Evolutionary conservation across 2,888 invertebrate genomes (phyloP).

Genomic region (Stratiomys singularior): DNA sequence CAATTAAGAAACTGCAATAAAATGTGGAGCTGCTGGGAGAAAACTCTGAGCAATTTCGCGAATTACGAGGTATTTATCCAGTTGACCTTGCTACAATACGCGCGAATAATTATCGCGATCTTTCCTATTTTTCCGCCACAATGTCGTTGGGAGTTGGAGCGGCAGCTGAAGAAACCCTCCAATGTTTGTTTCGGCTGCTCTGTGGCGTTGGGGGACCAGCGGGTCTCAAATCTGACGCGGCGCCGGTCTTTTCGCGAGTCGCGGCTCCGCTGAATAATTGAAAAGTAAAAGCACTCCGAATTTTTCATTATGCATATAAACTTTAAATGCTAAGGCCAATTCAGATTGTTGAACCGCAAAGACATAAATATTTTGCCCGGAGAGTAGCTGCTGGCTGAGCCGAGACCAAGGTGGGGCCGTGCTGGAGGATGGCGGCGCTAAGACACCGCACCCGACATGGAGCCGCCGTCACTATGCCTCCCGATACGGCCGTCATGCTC

Average conservation of each 20-base stretch:
- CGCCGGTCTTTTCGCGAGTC: neutral
- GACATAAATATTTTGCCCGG: neutral
- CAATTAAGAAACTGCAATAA: neutral
- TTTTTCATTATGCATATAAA: constrained; percentile 16
- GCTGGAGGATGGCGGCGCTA: neutral
- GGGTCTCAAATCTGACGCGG: neutral
- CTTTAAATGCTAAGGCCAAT: constrained; percentile 22
- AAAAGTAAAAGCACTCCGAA: constrained; percentile 26
- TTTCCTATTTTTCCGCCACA: neutral
- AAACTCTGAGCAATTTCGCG: neutral
- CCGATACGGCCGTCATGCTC: neutral
- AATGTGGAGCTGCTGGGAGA: neutral
- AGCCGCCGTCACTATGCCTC: neutral
- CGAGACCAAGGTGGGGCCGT: constrained; percentile 1
- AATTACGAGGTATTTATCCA: neutral
- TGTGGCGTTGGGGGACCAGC: neutral
- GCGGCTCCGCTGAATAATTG: neutral
- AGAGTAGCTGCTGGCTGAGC: neutral
- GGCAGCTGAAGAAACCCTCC: no score
- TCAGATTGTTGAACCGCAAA: constrained; percentile 18
- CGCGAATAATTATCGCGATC: neutral
- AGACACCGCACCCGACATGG: neutral
- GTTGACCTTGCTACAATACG: constrained; percentile 9
- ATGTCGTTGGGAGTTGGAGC: no score
- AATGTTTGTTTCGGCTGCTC: no score